A percentile compares a stretch with the other conserved stretches of the same genome.
Evolutionary conservation across 2,797 vertebrate species (phyloP).

Genomic region (Loriculus beryllinus): DNA sequence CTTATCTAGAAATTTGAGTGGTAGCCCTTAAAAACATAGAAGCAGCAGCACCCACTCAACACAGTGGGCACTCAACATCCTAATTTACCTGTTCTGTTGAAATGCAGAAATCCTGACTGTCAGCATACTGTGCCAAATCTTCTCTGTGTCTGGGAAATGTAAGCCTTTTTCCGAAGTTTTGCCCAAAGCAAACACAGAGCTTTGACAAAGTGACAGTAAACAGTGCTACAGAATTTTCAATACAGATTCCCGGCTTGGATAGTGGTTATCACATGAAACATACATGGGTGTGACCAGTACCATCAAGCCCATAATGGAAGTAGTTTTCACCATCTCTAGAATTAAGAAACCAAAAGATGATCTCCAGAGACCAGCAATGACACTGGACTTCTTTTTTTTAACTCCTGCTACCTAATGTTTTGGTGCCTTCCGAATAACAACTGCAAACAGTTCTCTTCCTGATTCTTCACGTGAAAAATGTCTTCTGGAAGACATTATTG

Average conservation of each 20-base stretch:
- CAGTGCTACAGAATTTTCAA: not conserved
- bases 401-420: not conserved
- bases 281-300: not conserved
- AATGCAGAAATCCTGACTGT: not conserved
- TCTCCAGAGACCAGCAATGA: not conserved
- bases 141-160: not conserved
- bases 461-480: not conserved
- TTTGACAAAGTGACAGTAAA: not conserved
- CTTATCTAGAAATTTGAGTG: not conserved
- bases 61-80: not conserved
- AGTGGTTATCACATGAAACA: not conserved
- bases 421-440: not conserved
- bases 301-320: not conserved
- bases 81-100: not conserved
- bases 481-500: not conserved
- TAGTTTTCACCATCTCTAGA: not conserved
- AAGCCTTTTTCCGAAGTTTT: not conserved
- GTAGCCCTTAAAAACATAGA: not conserved
- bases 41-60: not conserved
- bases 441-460: not conserved
- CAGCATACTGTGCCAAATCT: not conserved
- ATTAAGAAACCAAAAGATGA: not conserved
- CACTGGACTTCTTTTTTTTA: not conserved
- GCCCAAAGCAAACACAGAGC: not conserved
- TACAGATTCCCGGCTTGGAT: not conserved